Evolutionary conservation across 1,140 invertebrate species (phyloP), one percentile per base, ranked within the genome.

Genomic region (Meteorus sp.): DNA sequence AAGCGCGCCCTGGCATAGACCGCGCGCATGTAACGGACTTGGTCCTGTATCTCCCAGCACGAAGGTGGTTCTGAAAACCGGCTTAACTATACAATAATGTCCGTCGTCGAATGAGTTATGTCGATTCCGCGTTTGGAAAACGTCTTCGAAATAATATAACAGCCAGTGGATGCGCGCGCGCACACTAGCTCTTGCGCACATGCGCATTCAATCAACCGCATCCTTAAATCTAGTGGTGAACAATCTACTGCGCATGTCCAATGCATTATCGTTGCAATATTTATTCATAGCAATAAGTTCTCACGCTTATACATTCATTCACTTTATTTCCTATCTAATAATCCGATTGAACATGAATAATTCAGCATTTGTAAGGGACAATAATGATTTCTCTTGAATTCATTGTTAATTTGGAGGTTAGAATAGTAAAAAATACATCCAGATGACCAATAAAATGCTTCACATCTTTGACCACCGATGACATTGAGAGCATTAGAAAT

Each of bases 81-180:
- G 39, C 17, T 19, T 15, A 43, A 17, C 39, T 43, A 43, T 43
- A 43, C 9, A 13, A 43, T 15, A 43, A 3, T 17, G 15, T 17
- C 15, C 15, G 39, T 15, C 39, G 55, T 27, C 31, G 41, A 50
- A 59, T 51, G 47, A 59, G 48, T 51, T 59, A 52, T 43, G 56
- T 52, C 47, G 48, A 59, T 59, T 59, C 47, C 56, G 56, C 48
- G 56, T 59, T 59, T 23, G 33, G 51, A 19, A 44, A 51, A 25
- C 33, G 11, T 48, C 45, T 27, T 47, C 22, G 37, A 4, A 8
- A 39, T 13, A 39, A 13, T 15, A 39, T 8, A n/a, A 44, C 35
- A 37, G 31, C 41, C 13, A 45, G 43, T 51, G 51, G 52, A 37
- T n/a, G 47, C 41, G 41, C 45, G 31, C 35, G 41, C 45, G 27